Evolutionary conservation across 2,888 invertebrate species (phyloP).

Genomic region (Lithophane leautieri): DNA sequence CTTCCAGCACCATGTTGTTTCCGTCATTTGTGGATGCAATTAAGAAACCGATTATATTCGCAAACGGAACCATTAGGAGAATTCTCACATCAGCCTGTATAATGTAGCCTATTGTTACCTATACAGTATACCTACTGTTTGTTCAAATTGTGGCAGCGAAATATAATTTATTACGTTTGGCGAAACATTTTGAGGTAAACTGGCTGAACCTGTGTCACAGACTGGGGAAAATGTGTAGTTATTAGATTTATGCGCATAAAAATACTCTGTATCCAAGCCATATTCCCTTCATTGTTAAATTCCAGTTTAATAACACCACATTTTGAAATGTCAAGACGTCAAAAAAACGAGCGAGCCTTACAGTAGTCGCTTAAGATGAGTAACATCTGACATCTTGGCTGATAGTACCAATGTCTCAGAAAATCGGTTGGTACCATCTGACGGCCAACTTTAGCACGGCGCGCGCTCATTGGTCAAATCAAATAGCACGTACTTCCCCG

Average conservation of each 20-base stretch:
- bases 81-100: constrained; percentile 25
- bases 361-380: too few relatives aligned
- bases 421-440: too few relatives aligned
- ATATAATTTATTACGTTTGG: constrained; percentile 33
- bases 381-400: too few relatives aligned
- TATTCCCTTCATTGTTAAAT: not conserved
- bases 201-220: constrained; percentile 18
- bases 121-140: not conserved
- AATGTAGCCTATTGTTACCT: too few relatives aligned
- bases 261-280: not conserved
- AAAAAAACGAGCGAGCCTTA: not conserved
- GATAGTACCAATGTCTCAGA: too few relatives aligned
- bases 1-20: not conserved
- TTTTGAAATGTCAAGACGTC: not conserved
- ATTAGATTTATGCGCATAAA: constrained; percentile 14
- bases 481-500: too few relatives aligned
- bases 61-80: constrained; percentile 2
- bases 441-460: too few relatives aligned
- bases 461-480: too few relatives aligned
- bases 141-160: constrained; percentile 15
- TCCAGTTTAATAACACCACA: not conserved
- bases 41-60: constrained; percentile 30
- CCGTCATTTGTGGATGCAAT: constrained; percentile 13
- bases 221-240: constrained; percentile 1
- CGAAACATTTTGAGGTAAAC: constrained; percentile 10